These are phyloP conservation scores for Pinna nobilis DNA, from an alignment of 1,140 invertebrate species.

Conservation along the genomic window DNA sequence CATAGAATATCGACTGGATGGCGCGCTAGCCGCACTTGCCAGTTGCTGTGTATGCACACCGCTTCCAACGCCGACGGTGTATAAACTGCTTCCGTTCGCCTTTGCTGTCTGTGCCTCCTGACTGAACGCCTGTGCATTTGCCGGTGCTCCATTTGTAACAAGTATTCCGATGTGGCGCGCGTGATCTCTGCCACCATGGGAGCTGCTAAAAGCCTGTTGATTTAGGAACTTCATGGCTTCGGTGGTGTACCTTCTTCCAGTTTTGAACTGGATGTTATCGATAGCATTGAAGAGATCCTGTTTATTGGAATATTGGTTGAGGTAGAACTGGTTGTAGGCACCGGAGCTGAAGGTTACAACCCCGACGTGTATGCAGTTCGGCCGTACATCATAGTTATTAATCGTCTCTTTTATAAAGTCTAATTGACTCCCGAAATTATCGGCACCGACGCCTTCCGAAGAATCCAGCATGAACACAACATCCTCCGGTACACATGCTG, in stretches of 20 bases:
- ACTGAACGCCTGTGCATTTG: constrained; percentile 22
- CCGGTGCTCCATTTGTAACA: constrained; percentile 53
- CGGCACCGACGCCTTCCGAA: constrained; percentile 57
- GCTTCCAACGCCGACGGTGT: constrained; percentile 62
- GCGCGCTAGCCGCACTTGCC: constrained; percentile 40
- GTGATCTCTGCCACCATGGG: constrained; percentile 47
- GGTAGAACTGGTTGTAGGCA: constrained; percentile 53
- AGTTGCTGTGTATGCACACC: constrained; percentile 45
- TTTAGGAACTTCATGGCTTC: constrained; percentile 44
- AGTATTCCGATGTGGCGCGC: constrained; percentile 60
- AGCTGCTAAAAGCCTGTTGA: constrained; percentile 41
- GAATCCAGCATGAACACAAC: constrained; percentile 63
- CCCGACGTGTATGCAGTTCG: constrained; percentile 46
- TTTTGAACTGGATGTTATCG: constrained; percentile 48
- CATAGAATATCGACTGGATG: constrained; percentile 39
- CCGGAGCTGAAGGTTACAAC: constrained; percentile 51
- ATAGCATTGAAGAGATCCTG: constrained; percentile 42
- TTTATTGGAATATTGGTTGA: constrained; percentile 50
- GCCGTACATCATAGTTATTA: constrained; percentile 46
- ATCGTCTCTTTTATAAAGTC: constrained; percentile 53
- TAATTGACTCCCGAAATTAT: constrained; percentile 53
- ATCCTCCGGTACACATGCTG: constrained; percentile 50
- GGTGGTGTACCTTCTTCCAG: constrained; percentile 36
- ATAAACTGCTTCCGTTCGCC: constrained; percentile 55
- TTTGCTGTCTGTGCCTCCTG: constrained; percentile 48